Conservation (phyloP, 1,140 invertebrate genomes). For the Ephestia elutella region DNA sequence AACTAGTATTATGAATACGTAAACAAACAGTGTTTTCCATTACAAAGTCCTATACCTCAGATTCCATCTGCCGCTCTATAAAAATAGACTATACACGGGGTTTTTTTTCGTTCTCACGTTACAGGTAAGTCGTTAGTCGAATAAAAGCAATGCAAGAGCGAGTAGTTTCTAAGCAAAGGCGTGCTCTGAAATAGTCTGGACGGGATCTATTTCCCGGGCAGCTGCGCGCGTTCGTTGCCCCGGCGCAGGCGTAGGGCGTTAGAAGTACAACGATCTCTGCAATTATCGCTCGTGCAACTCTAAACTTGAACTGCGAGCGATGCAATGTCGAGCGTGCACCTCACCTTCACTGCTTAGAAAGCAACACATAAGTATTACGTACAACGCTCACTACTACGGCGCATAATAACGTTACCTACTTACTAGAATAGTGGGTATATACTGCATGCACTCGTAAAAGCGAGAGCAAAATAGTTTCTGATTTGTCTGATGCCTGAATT, state of each 20-base stretch:
- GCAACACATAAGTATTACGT: conserved; percentile 56
- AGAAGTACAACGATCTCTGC: conserved; percentile 68
- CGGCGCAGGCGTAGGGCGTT: conserved; percentile 55
- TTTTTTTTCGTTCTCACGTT: conserved; percentile 42
- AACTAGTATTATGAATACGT: background rate
- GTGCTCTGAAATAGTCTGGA: conserved; percentile 70
- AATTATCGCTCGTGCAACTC: conserved; percentile 52
- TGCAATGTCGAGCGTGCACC: conserved; percentile 44
- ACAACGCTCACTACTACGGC: conserved; percentile 35
- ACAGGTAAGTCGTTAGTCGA: conserved; percentile 44
- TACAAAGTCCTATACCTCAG: background rate
- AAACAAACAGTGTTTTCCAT: background rate
- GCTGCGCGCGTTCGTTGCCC: conserved; percentile 70
- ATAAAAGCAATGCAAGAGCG: conserved; percentile 35
- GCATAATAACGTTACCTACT: conserved; percentile 2
- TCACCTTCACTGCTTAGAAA: conserved; percentile 71
- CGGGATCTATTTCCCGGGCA: conserved; percentile 71
- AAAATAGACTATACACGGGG: conserved; percentile 3
- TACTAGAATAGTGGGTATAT: conserved; percentile 20
- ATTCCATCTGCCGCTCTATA: background rate
- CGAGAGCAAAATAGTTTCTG: conserved; percentile 39
- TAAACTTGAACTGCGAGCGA: conserved; percentile 68
- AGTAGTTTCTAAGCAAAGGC: conserved; percentile 47
- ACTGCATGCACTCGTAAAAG: conserved; percentile 43
- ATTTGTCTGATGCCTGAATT: conserved; percentile 26